phyloP scores from a whole-genome alignment of 2,888 invertebrate species.

The Mythimna loreyi region DNA sequence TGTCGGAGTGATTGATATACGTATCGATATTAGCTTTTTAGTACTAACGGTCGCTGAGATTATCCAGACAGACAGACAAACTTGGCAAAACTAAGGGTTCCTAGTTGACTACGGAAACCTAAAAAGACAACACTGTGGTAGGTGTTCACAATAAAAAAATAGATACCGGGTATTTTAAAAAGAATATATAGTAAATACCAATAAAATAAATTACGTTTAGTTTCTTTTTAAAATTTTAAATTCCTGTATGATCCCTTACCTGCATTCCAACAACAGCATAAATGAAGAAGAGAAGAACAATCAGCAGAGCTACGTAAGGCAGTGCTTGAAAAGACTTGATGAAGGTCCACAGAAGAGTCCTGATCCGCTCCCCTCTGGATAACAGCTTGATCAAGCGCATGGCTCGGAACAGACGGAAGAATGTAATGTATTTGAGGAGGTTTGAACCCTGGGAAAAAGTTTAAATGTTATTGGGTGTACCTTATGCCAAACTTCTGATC shows the following conservation, averaged over 20 bases:
- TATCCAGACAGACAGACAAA: no score
- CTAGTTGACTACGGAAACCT: no score
- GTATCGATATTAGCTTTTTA: no score
- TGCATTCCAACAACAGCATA: constrained; percentile 99
- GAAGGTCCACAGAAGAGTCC: constrained; percentile 99
- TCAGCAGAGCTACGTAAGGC: constrained; percentile 99
- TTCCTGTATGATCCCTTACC: constrained; percentile 88
- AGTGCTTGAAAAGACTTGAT: constrained; percentile 99
- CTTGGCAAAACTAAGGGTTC: no score
- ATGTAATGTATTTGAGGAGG: constrained; percentile 95
- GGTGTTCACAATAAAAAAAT: no score
- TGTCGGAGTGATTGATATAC: no score
- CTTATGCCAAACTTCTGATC: no score
- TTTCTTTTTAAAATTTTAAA: background rate
- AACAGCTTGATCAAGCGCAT: constrained; percentile 99
- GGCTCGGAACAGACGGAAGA: constrained; percentile 97
- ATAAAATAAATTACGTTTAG: no score
- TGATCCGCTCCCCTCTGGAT: constrained; percentile 98
- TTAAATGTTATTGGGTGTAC: background rate
- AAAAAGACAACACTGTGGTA: no score
- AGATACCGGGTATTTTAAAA: no score
- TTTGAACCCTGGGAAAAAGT: constrained; percentile 70
- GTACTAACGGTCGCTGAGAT: no score
- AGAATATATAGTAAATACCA: no score
- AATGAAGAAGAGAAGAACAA: constrained; percentile 99